Conservation (phyloP, 2,888 invertebrate genomes). For the Shargacucullia verbasci region DNA sequence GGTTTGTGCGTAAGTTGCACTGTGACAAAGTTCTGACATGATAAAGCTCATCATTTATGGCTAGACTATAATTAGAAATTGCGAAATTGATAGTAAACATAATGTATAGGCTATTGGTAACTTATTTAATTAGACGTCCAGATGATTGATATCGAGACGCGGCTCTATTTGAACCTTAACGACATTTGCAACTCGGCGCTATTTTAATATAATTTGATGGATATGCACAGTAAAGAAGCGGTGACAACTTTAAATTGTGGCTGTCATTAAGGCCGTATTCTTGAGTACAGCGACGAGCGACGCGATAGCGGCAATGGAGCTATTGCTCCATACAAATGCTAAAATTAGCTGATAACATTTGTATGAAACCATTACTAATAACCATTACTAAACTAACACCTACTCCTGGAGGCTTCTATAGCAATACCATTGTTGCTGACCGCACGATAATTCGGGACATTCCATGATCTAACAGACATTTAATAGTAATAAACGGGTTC, state of each 20-base stretch:
- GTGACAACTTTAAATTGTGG: background rate
- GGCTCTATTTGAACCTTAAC: constrained; percentile 41
- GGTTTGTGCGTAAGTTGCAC: background rate
- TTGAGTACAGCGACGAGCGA: too few relatives aligned
- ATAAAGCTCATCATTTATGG: constrained; percentile 1
- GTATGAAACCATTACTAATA: too few relatives aligned
- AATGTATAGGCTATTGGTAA: constrained; percentile 21
- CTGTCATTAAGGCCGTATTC: too few relatives aligned
- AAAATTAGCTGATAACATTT: too few relatives aligned
- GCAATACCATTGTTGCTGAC: too few relatives aligned
- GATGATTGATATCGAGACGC: constrained; percentile 45
- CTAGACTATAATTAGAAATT: constrained; percentile 34
- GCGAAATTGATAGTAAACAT: constrained; percentile 23
- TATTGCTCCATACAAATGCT: too few relatives aligned
- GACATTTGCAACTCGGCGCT: constrained; percentile 31
- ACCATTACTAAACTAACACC: too few relatives aligned
- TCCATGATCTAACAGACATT: too few relatives aligned
- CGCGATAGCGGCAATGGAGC: too few relatives aligned
- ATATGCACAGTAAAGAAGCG: constrained; percentile 4
- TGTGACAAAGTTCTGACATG: constrained; percentile 12
- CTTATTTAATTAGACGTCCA: constrained; percentile 41
- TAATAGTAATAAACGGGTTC: too few relatives aligned
- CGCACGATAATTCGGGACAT: too few relatives aligned
- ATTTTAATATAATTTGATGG: constrained; percentile 35
- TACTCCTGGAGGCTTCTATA: too few relatives aligned